Evolutionary conservation across 2,113 vertebrate species (phyloP).

Genomic region (Thunnus maccoyii): DNA sequence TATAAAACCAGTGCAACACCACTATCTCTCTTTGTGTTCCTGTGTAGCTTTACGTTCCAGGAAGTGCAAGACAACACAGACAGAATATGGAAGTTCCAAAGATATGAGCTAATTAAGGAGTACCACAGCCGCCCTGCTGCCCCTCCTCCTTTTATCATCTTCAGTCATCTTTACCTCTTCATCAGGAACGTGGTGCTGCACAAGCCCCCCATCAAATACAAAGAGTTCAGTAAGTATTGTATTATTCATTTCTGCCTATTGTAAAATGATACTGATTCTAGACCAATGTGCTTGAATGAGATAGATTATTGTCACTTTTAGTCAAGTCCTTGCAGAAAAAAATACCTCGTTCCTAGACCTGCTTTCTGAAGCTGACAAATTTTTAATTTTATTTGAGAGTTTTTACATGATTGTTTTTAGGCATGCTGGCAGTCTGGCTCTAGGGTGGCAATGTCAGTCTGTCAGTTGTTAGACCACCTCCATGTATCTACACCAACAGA

Average conservation of each 20-base stretch:
- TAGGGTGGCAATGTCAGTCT: too few relatives aligned
- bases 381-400: not conserved
- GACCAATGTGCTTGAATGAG: not conserved
- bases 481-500: not conserved
- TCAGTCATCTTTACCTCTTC: constrained; percentile 92
- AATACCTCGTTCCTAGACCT: not conserved
- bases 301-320: not conserved
- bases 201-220: constrained; percentile 56
- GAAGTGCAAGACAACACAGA: constrained; percentile 96
- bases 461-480: not conserved
- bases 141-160: constrained; percentile 93
- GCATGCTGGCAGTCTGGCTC: too few relatives aligned
- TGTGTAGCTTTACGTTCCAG: constrained; percentile 94
- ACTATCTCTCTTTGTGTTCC: not conserved
- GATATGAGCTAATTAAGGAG: constrained; percentile 94
- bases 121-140: constrained; percentile 91
- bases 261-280: not conserved
- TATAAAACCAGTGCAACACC: too few relatives aligned
- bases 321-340: not conserved
- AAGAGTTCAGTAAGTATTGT: constrained; percentile 88
- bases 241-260: not conserved
- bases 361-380: not conserved
- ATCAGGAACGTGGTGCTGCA: constrained; percentile 79
- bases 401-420: not conserved
- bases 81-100: constrained; percentile 98